A percentile compares a stretch with the other conserved stretches of the same genome.
Evolutionary conservation across 2,113 vertebrate species (phyloP).

Genomic region (Oophaga pumilio): DNA sequence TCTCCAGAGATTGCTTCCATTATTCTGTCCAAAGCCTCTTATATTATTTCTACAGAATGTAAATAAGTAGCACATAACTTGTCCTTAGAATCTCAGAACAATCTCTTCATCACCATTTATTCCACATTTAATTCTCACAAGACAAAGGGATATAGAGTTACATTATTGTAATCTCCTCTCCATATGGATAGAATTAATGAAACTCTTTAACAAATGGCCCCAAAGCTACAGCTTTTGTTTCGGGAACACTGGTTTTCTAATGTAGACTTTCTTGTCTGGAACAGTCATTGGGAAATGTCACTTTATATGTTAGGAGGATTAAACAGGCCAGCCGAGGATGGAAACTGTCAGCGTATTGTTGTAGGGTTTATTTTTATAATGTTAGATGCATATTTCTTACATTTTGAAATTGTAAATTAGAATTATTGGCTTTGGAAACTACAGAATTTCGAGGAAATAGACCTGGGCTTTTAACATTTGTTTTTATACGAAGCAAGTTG

Average conservation of each 20-base stretch:
- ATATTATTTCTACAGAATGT: background rate
- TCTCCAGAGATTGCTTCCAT: background rate
- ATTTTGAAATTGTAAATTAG: background rate
- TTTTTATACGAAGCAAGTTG: no score
- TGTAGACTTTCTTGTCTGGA: constrained; percentile 12
- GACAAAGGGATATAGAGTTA: constrained; percentile 15
- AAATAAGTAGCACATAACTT: background rate
- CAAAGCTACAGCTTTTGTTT: constrained; percentile 14
- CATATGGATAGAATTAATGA: constrained; percentile 41
- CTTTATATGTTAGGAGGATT: constrained; percentile 10
- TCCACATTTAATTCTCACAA: background rate
- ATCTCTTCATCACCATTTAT: background rate
- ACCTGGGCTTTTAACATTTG: no score
- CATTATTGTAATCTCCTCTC: constrained; percentile 36
- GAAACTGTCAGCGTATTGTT: background rate
- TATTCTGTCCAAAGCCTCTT: background rate
- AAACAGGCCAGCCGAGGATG: background rate
- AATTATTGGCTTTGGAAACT: no score
- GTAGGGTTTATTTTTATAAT: background rate
- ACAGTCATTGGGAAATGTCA: constrained; percentile 22
- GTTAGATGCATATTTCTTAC: background rate
- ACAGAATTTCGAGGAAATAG: background rate
- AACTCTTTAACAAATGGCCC: constrained; percentile 30
- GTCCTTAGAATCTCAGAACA: background rate
- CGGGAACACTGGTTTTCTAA: constrained; percentile 28